Percentiles rank a stretch among this genome's conserved stretches.
Evolutionary conservation across 1,140 invertebrate genomes (phyloP).

Genomic region (Steinernema khuongi): DNA sequence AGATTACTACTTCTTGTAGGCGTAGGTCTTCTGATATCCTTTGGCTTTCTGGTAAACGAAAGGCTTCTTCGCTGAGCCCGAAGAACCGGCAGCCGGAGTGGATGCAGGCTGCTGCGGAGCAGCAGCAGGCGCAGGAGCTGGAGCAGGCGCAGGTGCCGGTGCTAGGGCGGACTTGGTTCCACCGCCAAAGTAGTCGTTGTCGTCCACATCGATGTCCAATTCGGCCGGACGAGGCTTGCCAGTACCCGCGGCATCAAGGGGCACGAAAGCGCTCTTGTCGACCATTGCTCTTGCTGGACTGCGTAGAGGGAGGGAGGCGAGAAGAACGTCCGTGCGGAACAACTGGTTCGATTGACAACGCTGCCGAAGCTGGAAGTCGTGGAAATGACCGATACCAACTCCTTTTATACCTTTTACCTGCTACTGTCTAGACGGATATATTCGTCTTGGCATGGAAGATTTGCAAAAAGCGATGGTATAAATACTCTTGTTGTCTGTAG

Average conservation of each 20-base stretch:
- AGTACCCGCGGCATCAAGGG: constrained; percentile 18
- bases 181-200: constrained; percentile 28
- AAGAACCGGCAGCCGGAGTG: neutral
- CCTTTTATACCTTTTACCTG: no score
- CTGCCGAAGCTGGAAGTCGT: no score
- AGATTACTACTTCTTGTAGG: constrained; percentile 16
- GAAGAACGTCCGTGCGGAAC: no score
- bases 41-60: neutral
- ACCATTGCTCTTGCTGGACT: no score
- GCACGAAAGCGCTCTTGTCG: constrained; percentile 28
- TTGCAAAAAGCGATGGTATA: no score
- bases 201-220: constrained; percentile 29
- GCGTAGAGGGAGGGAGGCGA: no score
- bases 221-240: constrained; percentile 20
- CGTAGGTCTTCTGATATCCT: constrained; percentile 25
- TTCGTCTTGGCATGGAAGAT: no score
- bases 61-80: constrained; percentile 17
- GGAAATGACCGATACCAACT: no score
- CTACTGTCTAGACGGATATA: no score
- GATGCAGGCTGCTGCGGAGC: constrained; percentile 12
- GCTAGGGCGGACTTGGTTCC: neutral
- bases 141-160: constrained; percentile 12
- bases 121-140: constrained; percentile 16
- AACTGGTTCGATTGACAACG: no score
- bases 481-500: no score